Evolutionary conservation across 2,113 vertebrate genomes (phyloP).

Genomic region (Phycodurus eques): DNA sequence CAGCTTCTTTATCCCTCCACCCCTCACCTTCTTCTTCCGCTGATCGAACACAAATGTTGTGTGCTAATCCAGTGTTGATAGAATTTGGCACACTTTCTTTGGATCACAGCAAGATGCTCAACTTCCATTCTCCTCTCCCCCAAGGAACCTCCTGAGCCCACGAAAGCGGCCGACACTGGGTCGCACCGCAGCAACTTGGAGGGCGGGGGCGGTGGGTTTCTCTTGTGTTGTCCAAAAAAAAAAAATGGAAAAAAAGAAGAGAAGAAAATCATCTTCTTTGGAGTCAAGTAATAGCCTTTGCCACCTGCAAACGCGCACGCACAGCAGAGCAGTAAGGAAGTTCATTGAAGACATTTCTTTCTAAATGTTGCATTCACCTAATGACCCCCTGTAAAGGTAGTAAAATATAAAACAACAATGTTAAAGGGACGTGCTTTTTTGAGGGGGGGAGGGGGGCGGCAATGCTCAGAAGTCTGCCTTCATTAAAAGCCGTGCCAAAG

Average conservation of each 20-base stretch:
- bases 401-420: conserved; percentile 70
- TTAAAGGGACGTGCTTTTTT: conserved; percentile 53
- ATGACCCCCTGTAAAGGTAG: conserved; percentile 56
- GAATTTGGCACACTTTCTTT: conserved; percentile 82
- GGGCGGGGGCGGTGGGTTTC: conserved; percentile 49
- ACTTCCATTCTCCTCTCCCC: conserved; percentile 78
- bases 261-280: conserved; percentile 59
- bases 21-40: conserved; percentile 25
- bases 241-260: background rate
- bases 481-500: conserved; percentile 78
- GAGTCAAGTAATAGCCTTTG: conserved; percentile 58
- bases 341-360: conserved; percentile 52
- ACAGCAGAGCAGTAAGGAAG: conserved; percentile 24
- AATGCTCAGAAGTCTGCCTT: conserved; percentile 77
- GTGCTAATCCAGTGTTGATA: conserved; percentile 82
- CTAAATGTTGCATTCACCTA: conserved; percentile 54
- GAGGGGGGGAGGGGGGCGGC: conserved; percentile 54
- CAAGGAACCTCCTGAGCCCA: conserved; percentile 75
- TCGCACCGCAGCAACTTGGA: conserved; percentile 36
- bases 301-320: conserved; percentile 26
- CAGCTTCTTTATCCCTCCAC: conserved; percentile 38
- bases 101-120: conserved; percentile 79
- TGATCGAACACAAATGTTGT: conserved; percentile 76
- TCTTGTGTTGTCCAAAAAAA: conserved; percentile 57
- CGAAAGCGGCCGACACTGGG: conserved; percentile 72